phyloP scores from a whole-genome alignment of 2,888 invertebrate species.

The Ophion costatus region DNA sequence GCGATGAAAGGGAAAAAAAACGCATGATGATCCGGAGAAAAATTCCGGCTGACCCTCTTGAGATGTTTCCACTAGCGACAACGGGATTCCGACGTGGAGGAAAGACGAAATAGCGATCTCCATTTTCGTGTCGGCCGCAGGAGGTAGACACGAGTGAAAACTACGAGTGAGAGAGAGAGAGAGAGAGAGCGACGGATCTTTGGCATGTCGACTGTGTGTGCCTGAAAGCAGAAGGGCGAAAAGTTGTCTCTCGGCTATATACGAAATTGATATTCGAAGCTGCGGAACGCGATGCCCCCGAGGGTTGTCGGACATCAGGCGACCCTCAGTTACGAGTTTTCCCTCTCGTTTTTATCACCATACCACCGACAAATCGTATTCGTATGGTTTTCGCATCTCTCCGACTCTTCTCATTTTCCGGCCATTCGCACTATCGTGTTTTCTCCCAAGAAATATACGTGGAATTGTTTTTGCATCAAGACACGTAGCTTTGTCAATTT shows the following conservation, averaged over 20 bases:
- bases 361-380: conserved; percentile 59
- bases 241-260: conserved; percentile 74
- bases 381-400: conserved; percentile 59
- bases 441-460: conserved; percentile 14
- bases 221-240: conserved; percentile 68
- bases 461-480: conserved; percentile 42
- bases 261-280: conserved; percentile 81
- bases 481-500: conserved; percentile 23
- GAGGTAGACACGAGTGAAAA: conserved; percentile 60
- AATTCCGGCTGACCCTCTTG: conserved; percentile 77
- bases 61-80: conserved; percentile 80
- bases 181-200: conserved; percentile 21
- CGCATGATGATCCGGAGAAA: conserved; percentile 59
- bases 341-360: conserved; percentile 43
- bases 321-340: conserved; percentile 57
- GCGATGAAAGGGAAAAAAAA: conserved; percentile 55
- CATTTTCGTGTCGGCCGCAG: conserved; percentile 80
- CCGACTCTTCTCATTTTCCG: conserved; percentile 21
- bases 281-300: conserved; percentile 55
- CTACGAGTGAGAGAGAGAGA: conserved; percentile 36
- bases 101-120: conserved; percentile 75
- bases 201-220: conserved; percentile 51
- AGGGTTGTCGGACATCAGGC: conserved; percentile 64
- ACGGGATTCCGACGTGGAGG: conserved; percentile 79
- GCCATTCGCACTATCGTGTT: conserved; percentile 7